phyloP scores from a whole-genome alignment of 2,797 vertebrate genomes.

The Pangasius sanitwongsei region DNA sequence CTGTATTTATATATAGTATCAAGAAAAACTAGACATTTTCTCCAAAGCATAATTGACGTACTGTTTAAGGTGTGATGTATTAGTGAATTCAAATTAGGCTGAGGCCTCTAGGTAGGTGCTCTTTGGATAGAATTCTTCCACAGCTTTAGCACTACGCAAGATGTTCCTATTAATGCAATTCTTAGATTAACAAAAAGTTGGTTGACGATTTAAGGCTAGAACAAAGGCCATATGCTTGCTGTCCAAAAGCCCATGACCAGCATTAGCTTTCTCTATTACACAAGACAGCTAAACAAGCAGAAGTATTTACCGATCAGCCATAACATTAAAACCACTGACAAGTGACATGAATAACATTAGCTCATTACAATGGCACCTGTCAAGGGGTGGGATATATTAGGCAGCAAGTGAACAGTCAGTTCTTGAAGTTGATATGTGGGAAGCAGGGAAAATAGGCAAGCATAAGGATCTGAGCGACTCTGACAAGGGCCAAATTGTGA shows the following conservation, averaged over 20 bases:
- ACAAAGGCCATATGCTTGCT: background rate
- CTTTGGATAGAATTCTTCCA: background rate
- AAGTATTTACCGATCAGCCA: background rate
- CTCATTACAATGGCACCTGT: too few species aligned
- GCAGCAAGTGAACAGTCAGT: too few species aligned
- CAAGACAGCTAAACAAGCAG: constrained; percentile 8
- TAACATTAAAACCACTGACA: too few species aligned
- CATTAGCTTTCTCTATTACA: constrained; percentile 30
- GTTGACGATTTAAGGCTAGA: background rate
- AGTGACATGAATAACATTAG: too few species aligned
- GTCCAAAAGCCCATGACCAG: constrained; percentile 35
- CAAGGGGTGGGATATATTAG: too few species aligned
- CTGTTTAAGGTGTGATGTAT: background rate
- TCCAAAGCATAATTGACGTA: background rate
- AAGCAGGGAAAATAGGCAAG: too few species aligned
- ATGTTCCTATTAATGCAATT: background rate
- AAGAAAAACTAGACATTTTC: background rate
- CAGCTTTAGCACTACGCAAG: background rate
- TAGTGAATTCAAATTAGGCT: too few species aligned
- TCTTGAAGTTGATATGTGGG: too few species aligned
- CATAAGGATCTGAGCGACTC: too few species aligned
- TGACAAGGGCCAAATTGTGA: too few species aligned
- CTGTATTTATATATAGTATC: background rate
- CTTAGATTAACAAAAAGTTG: background rate
- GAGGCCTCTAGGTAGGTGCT: background rate